Evolutionary conservation across 2,888 invertebrate genomes (phyloP), one percentile per base, ranked within the genome.

Genomic region (Luperina testacea): DNA sequence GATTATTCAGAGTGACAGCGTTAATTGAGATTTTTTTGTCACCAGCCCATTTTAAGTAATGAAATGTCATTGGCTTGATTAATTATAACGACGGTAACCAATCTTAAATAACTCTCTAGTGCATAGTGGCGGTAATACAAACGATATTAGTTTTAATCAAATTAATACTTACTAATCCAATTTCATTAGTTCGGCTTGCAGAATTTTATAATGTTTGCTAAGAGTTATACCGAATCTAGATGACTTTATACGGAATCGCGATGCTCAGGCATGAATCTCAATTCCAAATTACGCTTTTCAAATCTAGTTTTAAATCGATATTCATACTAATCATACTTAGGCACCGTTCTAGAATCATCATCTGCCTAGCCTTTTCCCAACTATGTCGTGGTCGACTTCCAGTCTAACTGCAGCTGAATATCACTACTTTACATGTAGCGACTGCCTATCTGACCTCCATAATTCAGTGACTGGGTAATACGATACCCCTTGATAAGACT

Each of bases 21-120:
- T 27, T 70, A 64, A 69, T 73, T 83, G 51, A 67, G 27, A 2
- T 63, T 70, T 71, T 78, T 82, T 57, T 61, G 63, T 82, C 45
- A 67, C 0, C 8, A n/a, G 20, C 11, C 32, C 38, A 61, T 71
- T 73, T 48, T 0, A 53, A 67, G 24, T 17, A 64, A 51, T 70
- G 32, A 45, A 38, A 45, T 83, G 53, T 68, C 20, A 17, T 15
- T 79, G 38, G 42, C 1, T 51, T 45, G 32, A 68, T 38, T 1
- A 24, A 15, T 76, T 68, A 20, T 38, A 71, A 61, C 48, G 48
- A 77, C 64, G 11, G 20, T 38, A 64, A 64, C 1, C 20, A 32
- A 20, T 20, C 8, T 32, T 20, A 63, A 63, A 32, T 20, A 32
- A 5, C 20, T 32, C 63, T 64, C 32, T 64, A 64, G 32, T 32